phyloP scores from a whole-genome alignment of 1,140 invertebrate genomes.

The Drosophila pandora region DNA sequence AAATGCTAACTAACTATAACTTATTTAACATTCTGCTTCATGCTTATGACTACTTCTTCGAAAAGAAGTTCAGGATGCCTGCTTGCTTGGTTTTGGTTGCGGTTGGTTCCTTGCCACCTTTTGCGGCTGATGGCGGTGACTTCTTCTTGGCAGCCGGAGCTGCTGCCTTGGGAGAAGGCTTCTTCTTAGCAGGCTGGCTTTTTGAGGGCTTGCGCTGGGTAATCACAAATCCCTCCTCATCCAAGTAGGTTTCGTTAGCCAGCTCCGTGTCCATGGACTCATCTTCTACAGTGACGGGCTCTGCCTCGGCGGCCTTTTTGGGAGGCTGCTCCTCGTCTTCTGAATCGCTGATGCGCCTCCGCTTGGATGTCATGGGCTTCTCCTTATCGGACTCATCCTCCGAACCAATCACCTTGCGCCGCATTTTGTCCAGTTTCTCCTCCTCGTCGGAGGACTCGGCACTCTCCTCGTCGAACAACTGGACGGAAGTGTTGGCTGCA shows the following conservation, averaged over 20 bases:
- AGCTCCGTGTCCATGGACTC: slow-evolving; percentile 46
- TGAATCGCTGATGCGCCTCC: slow-evolving; percentile 73
- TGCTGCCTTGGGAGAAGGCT: slow-evolving; percentile 34
- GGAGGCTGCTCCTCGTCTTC: slow-evolving; percentile 72
- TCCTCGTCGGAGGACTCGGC: slow-evolving; percentile 74
- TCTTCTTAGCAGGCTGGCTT: slow-evolving; percentile 32
- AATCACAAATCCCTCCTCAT: slow-evolving; percentile 80
- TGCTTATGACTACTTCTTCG: slow-evolving; percentile 56
- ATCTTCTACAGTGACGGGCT: slow-evolving; percentile 16
- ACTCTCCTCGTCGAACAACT: slow-evolving; percentile 63
- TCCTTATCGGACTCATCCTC: slow-evolving; percentile 59
- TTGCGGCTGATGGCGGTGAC: slow-evolving; percentile 50
- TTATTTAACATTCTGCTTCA: background rate
- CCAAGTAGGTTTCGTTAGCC: slow-evolving; percentile 73
- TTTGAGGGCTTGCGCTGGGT: slow-evolving; percentile 65
- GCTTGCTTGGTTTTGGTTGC: slow-evolving; percentile 69
- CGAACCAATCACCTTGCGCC: slow-evolving; percentile 62
- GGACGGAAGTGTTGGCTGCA: slow-evolving; percentile 62
- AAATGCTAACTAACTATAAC: no score
- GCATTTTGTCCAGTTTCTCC: slow-evolving; percentile 70
- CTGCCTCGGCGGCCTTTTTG: slow-evolving; percentile 50
- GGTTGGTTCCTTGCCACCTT: slow-evolving; percentile 37
- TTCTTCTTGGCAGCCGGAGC: slow-evolving; percentile 42
- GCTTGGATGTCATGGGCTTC: slow-evolving; percentile 44
- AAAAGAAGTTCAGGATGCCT: slow-evolving; percentile 76